A percentile compares a stretch with the other conserved stretches of the same genome.
Evolutionary conservation across 2,113 vertebrate species (phyloP).

Genomic region (Mobula hypostoma): DNA sequence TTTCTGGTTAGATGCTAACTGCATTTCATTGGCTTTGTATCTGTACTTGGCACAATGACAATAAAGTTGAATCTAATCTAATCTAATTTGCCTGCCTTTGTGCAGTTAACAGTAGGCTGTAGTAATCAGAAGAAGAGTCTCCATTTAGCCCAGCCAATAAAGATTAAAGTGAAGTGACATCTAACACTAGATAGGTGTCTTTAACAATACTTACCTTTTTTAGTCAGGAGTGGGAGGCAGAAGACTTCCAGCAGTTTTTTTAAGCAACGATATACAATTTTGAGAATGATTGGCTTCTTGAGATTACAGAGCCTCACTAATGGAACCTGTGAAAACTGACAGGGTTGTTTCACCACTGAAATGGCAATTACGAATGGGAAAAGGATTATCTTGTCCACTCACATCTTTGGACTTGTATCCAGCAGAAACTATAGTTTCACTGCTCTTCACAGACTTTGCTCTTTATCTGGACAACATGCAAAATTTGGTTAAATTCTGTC

Average conservation of each 20-base stretch:
- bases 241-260: background rate
- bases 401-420: background rate
- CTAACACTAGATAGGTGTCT: background rate
- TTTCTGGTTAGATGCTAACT: too few species aligned
- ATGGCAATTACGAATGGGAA: background rate
- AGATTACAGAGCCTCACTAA: background rate
- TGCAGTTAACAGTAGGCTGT: background rate
- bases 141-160: background rate
- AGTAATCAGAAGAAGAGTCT: background rate
- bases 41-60: too few species aligned
- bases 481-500: background rate
- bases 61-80: too few species aligned
- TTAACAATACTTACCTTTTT: background rate
- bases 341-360: background rate
- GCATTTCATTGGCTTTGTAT: too few species aligned
- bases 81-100: background rate
- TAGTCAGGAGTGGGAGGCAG: background rate
- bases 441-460: background rate
- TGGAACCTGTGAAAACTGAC: background rate
- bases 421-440: background rate
- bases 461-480: background rate
- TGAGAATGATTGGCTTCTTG: background rate
- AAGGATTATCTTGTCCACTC: too few species aligned
- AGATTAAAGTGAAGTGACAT: background rate
- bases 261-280: background rate